Base-by-base conservation (phyloP, 2,797 vertebrate species). In the Xenopus petersii region DNA sequence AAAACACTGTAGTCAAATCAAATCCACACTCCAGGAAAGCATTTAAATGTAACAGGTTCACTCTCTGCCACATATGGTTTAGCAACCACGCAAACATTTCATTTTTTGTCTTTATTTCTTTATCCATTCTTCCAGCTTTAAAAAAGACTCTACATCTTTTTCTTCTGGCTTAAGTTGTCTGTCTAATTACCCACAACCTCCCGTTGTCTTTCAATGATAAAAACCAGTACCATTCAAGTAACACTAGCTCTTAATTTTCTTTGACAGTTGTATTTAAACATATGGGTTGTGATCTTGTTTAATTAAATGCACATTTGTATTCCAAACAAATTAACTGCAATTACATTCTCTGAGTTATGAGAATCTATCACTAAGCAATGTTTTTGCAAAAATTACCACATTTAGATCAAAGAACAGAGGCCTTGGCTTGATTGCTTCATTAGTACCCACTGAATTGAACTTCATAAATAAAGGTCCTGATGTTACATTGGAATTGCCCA, bases 251-350 rank as follows among this genome's bases (percentile, higher is more conserved):
- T 97, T 98, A 95, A 98, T 98, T 97, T 97, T 94, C 92, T 89
- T 90, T 98, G 97, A 98, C 96, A 98, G 94, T 88, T 92, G 86
- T 92, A 89, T 95, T 95, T 95, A 97, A 97, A 98, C 95, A 94
- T 86, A 86, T 85, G 79, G 93, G 92, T 90, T 88, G 89, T 91
- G 94, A 93, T 93, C 94, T 86, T 85, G 88, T 91, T 90, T 97
- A 98, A 99, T 98, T 96, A 96, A 98, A 98, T 95, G 93, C 98
- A 99, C 95, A 98, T 98, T 98, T 91, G 93, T 97, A 98, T 97
- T 98, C 95, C 94, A 98, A 98, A 98, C 97, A 99, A 98, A 99
- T 99, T 98, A 99, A 98, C 95, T 95, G 96, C 96, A 98, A 99
- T 98, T 98, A 98, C 96, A 94, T 93, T 86, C 92, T 86, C 93